Conservation (phyloP, 2,113 vertebrate genomes). For the Nesogale talazaci region DNA sequence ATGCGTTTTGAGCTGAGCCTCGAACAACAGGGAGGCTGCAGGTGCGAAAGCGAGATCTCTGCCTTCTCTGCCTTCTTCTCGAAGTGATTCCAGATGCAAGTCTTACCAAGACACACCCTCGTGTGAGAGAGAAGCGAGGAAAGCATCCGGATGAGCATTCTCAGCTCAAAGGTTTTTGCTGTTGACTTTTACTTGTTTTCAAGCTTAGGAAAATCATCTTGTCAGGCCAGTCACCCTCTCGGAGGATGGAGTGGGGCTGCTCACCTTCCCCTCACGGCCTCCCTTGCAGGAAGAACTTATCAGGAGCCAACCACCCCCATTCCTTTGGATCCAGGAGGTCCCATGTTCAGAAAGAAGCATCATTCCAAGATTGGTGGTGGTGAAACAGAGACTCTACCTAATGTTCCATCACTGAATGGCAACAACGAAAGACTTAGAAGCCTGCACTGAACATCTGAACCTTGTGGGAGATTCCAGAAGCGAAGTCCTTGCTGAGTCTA, state of each 20-base stretch:
- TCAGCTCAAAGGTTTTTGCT: neutral
- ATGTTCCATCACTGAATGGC: neutral
- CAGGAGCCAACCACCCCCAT: neutral
- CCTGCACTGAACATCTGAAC: neutral
- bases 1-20: neutral
- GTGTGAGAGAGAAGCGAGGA: neutral
- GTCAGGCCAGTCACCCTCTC: neutral
- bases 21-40: neutral
- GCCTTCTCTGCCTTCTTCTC: neutral
- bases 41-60: neutral
- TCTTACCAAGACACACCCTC: neutral
- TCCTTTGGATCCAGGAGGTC: neutral
- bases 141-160: neutral
- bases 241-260: neutral
- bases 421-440: neutral
- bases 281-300: neutral
- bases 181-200: neutral
- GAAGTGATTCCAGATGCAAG: neutral
- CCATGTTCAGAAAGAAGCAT: neutral
- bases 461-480: neutral
- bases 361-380: neutral
- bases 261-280: neutral
- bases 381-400: neutral
- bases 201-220: neutral
- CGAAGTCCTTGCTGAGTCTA: accelerated